Evolutionary conservation across 92 coral and sea anemone genomes (phyloP).

Genomic region (Siderastrea siderea): DNA sequence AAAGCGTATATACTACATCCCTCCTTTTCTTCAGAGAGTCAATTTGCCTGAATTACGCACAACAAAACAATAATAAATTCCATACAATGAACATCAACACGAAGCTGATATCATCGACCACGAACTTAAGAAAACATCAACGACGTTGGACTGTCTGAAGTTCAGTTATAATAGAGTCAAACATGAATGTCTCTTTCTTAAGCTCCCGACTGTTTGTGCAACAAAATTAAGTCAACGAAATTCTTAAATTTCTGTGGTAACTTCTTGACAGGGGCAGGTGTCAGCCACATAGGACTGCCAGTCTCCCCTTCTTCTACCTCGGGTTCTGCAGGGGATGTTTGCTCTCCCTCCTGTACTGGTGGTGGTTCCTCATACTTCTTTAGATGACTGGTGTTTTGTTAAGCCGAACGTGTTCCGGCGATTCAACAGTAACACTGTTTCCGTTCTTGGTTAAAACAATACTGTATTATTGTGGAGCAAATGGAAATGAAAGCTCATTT

Average conservation of each 20-base stretch:
- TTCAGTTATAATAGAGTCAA: too few species aligned
- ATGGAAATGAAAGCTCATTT: slow-evolving; percentile 37
- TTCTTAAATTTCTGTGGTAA: slow-evolving; percentile 7
- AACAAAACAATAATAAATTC: too few species aligned
- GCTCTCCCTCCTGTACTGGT: not conserved
- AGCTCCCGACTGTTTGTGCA: not conserved
- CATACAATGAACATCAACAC: too few species aligned
- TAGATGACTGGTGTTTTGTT: slow-evolving; percentile 14
- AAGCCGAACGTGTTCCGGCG: slow-evolving; percentile 20
- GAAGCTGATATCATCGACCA: too few species aligned
- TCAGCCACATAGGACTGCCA: not conserved
- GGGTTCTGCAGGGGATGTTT: not conserved
- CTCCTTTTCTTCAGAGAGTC: too few species aligned
- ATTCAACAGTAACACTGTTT: slow-evolving; percentile 8
- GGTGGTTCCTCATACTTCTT: not conserved
- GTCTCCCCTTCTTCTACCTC: not conserved
- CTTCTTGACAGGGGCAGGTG: not conserved
- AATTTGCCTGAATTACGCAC: too few species aligned
- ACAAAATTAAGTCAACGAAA: slow-evolving; percentile 4
- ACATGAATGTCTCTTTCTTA: too few species aligned
- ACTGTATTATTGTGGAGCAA: slow-evolving; percentile 25
- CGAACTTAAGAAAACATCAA: too few species aligned
- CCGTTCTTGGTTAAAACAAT: slow-evolving; percentile 2
- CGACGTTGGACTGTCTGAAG: too few species aligned
- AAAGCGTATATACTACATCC: too few species aligned